Conservation (phyloP, 2,888 invertebrate genomes). For the Leucania comma region DNA sequence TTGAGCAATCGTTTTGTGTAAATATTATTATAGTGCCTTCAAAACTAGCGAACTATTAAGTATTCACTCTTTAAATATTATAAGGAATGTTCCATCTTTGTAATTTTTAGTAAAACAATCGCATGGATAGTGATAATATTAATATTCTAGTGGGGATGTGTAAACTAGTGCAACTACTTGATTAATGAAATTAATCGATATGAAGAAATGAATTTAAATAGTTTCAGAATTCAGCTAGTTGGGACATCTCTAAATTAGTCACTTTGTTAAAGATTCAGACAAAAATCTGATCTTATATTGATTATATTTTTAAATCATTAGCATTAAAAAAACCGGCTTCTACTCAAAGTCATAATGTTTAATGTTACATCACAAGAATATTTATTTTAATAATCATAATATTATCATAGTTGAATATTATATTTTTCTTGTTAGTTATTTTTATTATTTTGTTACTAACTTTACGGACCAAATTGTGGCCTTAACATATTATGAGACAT, state of each 20-base stretch:
- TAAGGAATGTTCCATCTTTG: constrained; percentile 74
- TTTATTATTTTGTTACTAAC: constrained; percentile 65
- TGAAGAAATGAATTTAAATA: constrained; percentile 14
- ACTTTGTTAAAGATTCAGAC: constrained; percentile 47
- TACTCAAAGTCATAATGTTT: constrained; percentile 28
- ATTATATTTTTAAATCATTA: constrained; percentile 37
- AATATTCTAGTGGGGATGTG: constrained; percentile 50
- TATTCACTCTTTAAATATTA: constrained; percentile 66
- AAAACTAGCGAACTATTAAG: constrained; percentile 65
- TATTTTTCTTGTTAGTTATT: constrained; percentile 63
- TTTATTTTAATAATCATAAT: constrained; percentile 60
- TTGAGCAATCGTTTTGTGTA: constrained; percentile 69
- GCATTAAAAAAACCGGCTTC: constrained; percentile 27
- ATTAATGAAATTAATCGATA: constrained; percentile 32
- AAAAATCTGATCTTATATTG: constrained; percentile 36
- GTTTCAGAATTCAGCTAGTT: constrained; percentile 31
- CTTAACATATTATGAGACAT: constrained; percentile 68
- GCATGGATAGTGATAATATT: constrained; percentile 51
- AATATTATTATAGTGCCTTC: constrained; percentile 74
- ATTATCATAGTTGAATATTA: constrained; percentile 54
- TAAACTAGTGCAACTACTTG: constrained; percentile 10
- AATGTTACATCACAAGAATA: constrained; percentile 31
- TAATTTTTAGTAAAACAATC: constrained; percentile 55
- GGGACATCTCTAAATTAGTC: constrained; percentile 58
- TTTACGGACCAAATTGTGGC: constrained; percentile 70